Conservation (phyloP, 2,888 invertebrate species). For the Polietes domitor region DNA sequence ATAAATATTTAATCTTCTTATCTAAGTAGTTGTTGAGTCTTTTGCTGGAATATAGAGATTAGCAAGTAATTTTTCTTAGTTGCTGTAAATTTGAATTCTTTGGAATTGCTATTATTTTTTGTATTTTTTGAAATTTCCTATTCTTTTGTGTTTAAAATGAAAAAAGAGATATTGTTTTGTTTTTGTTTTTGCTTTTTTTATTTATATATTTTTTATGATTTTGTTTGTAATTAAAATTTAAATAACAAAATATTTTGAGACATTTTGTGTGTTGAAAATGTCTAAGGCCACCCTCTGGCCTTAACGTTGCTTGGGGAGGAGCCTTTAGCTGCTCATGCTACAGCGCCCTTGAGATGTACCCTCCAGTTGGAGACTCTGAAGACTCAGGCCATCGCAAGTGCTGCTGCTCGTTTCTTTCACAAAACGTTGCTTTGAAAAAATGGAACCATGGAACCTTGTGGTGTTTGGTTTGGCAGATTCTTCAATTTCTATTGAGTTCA, state of each 20-base stretch:
- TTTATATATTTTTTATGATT: slow-evolving; percentile 21
- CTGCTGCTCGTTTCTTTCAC: background rate
- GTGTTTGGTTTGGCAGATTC: background rate
- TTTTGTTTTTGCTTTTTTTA: background rate
- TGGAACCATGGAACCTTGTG: background rate
- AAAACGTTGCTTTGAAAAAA: slow-evolving; percentile 2
- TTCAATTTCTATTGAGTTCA: slow-evolving; percentile 1
- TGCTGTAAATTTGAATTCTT: no score
- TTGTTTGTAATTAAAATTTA: slow-evolving; percentile 33
- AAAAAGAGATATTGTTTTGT: no score
- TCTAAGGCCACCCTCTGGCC: background rate
- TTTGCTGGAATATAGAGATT: no score
- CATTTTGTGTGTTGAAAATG: background rate
- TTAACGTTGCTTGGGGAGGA: background rate
- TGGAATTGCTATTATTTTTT: no score
- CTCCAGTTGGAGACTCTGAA: slow-evolving; percentile 55
- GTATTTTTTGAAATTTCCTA: no score
- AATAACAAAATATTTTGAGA: slow-evolving; percentile 41
- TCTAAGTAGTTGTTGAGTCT: no score
- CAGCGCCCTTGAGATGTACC: no score
- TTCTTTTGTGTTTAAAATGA: no score
- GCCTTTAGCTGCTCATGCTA: background rate
- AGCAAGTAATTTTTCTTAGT: no score
- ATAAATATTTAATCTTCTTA: no score
- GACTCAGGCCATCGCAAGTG: slow-evolving; percentile 43